phyloP scores from a whole-genome alignment of 23 tunicate genomes.

The Halocynthia roretzi region DNA sequence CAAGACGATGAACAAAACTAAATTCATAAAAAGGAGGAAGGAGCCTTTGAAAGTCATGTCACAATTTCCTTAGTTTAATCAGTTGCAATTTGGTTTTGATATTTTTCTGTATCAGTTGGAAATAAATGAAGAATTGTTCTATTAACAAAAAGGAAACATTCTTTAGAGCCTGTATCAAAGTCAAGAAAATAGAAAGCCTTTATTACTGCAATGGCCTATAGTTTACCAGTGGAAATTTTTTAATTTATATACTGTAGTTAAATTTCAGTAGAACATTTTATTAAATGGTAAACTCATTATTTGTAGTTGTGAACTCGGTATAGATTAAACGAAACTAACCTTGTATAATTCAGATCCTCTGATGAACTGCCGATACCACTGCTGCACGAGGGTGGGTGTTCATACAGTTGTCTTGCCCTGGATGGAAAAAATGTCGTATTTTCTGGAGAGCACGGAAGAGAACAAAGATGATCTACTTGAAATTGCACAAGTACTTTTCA shows the following conservation, averaged over 20 bases:
- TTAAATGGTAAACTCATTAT: neutral
- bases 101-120: neutral
- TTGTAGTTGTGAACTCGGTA: too few relatives aligned
- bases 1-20: slow-evolving; percentile 5
- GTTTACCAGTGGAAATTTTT: too few relatives aligned
- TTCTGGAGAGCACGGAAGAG: slow-evolving; percentile 45
- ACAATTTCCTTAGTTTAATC: neutral
- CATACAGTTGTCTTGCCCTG: slow-evolving; percentile 92
- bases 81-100: neutral
- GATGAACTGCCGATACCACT: slow-evolving; percentile 66
- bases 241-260: too few relatives aligned
- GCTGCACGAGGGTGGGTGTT: slow-evolving; percentile 80
- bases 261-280: too few relatives aligned
- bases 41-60: slow-evolving; percentile 30
- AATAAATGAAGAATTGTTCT: neutral
- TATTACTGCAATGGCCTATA: neutral
- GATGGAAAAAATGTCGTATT: slow-evolving; percentile 56
- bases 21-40: slow-evolving; percentile 2
- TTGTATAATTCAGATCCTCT: slow-evolving; percentile 48
- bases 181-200: too few relatives aligned
- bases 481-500: slow-evolving; percentile 29
- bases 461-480: slow-evolving; percentile 36
- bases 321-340: too few relatives aligned
- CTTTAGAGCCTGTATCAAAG: too few relatives aligned
- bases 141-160: neutral